These are phyloP conservation scores for Lasioglossum oenotherae DNA, from an alignment of 2,888 invertebrate species.

Conservation along the genomic window DNA sequence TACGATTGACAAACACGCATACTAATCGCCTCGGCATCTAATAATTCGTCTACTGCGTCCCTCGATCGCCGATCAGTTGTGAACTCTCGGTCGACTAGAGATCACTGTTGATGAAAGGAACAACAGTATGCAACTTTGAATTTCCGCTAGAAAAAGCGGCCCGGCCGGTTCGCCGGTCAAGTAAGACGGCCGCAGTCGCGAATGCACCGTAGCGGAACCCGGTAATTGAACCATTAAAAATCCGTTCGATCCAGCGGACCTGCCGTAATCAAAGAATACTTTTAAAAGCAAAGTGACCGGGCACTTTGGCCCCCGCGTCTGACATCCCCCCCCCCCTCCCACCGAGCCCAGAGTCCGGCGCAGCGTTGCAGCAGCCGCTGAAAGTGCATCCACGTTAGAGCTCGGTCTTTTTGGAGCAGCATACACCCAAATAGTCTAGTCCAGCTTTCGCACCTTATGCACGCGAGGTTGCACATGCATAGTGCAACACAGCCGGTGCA, in stretches of 20 bases:
- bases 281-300: conserved; percentile 54
- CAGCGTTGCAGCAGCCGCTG: conserved; percentile 38
- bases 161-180: conserved; percentile 30
- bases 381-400: conserved; percentile 72
- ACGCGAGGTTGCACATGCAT: conserved; percentile 73
- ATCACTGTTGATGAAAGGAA: not conserved
- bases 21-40: not conserved
- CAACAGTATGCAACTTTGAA: not conserved
- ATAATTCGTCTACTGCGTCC: not conserved
- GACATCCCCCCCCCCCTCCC: conserved; percentile 22
- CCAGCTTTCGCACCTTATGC: conserved; percentile 72
- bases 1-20: conserved; percentile 15
- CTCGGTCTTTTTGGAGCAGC: conserved; percentile 66
- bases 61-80: not conserved
- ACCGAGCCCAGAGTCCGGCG: not conserved
- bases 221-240: conserved; percentile 62
- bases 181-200: conserved; percentile 41
- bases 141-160: conserved; percentile 6
- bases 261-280: conserved; percentile 59
- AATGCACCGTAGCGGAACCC: conserved; percentile 47
- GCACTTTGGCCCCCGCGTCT: conserved; percentile 38
- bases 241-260: conserved; percentile 36
- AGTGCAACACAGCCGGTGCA: conserved; percentile 68
- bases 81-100: not conserved
- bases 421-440: conserved; percentile 70